Percentiles rank a stretch among this genome's conserved stretches.
Conservation (phyloP, 2,888 invertebrate species). For the Clepsis dumicolana region DNA sequence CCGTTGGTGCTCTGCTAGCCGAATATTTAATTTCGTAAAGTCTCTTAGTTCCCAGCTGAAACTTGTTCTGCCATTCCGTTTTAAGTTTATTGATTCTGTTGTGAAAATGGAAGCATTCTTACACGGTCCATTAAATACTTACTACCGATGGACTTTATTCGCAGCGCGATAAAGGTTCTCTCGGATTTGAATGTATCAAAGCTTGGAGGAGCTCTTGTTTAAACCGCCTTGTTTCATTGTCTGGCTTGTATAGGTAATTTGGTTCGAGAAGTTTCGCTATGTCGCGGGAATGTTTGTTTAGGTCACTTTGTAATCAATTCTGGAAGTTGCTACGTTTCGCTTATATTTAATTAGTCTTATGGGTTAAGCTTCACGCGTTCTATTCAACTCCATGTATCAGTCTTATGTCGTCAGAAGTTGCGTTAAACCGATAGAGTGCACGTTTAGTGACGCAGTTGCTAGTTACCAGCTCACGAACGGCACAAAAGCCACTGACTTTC, state of each 20-base stretch:
- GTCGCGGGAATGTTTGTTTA: not conserved
- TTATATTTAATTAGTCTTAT: no score
- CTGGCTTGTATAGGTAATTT: conserved; percentile 16
- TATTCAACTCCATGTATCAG: not conserved
- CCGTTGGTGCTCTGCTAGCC: conserved; percentile 16
- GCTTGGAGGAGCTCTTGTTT: conserved; percentile 28
- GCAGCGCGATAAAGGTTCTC: conserved; percentile 15
- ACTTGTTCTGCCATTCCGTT: conserved; percentile 1
- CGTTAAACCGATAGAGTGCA: conserved; percentile 29
- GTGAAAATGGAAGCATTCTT: conserved; percentile 33
- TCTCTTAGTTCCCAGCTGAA: conserved; percentile 13
- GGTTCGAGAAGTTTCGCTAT: conserved; percentile 9
- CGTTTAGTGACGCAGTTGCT: conserved; percentile 27
- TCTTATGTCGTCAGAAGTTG: conserved; percentile 9
- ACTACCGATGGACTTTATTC: conserved; percentile 23
- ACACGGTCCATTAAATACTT: conserved; percentile 32
- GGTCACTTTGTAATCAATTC: no score
- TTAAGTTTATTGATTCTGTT: conserved; percentile 36
- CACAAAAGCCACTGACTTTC: conserved; percentile 33
- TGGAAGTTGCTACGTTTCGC: no score
- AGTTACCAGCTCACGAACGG: conserved; percentile 19
- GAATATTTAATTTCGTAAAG: conserved; percentile 27
- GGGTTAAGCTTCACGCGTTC: not conserved
- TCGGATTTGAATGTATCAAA: conserved; percentile 22
- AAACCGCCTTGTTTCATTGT: conserved; percentile 34